Base-by-base conservation (phyloP, 2,797 vertebrate genomes). In the Trachurus trachurus region DNA sequence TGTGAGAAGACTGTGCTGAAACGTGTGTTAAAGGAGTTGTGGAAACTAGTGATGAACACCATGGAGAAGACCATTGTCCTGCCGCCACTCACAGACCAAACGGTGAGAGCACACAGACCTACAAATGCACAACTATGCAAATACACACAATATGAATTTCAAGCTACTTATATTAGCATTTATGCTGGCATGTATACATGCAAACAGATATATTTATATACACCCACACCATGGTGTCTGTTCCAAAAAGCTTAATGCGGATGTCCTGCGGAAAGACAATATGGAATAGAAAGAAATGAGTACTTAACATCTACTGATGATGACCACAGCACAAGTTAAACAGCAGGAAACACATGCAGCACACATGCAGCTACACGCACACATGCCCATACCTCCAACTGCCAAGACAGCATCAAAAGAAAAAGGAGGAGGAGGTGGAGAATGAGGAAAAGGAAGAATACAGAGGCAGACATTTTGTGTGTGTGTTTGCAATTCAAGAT, bases 21-120 rank as follows among this genome's bases (percentile, higher is more conserved):
- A 83, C 96, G 98, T 0, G 98, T 99, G 84, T 84, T 99, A 89
- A 99, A 99, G 94, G 98, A 99, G 89, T 93, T 99, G 56, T 99
- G 98, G 98, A 99, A 98, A 89, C 96, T 99, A 83, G 98, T 99
- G 81, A 99, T 99, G 98, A 99, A 99, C 95, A 99, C 97, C 9
- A 99, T 99, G 98, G 98, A 99, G 93, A 99, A 98, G 93, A 98
- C 97, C 26, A 98, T 99, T 0, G 98, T 99, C 19, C 94, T 99
- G 69, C 93, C 93, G 9, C 93, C 93, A 0, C 92, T 94, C 67
- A 94, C 92, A 2, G 93, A 99, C 94, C 98, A 99, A 94, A 99
- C 98, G 95, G 98, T 99, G 94, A 98, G 97, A 87, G 52, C 31
- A 15, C 56, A n/a, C 54, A 47, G 13, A 10, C 54, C n/a, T 21